A percentile compares a stretch with the other conserved stretches of the same genome.
Evolutionary conservation across 1,140 invertebrate species (phyloP).

Genomic region (Cyclargus thomasi): DNA sequence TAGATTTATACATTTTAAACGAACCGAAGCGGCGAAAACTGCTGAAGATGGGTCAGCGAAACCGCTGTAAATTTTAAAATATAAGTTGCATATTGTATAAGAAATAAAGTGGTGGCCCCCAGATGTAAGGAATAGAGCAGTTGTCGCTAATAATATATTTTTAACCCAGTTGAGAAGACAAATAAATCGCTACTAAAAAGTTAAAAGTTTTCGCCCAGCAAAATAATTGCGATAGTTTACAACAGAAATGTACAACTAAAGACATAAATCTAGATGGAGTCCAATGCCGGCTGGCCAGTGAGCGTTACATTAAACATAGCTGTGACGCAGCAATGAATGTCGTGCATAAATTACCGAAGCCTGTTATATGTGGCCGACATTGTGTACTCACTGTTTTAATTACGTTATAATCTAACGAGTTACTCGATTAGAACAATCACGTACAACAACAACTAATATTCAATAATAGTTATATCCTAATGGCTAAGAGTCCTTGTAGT

Average conservation of each 20-base stretch:
- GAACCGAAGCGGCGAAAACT: not conserved
- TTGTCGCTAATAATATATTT: not conserved
- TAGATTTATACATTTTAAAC: slow-evolving; percentile 21
- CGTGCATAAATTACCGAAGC: slow-evolving; percentile 47
- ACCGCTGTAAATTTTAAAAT: slow-evolving; percentile 9
- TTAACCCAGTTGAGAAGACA: not conserved
- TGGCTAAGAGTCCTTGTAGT: too few species aligned
- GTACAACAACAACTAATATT: not conserved
- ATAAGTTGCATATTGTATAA: not conserved
- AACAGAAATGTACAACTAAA: slow-evolving; percentile 34
- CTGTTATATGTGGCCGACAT: slow-evolving; percentile 37
- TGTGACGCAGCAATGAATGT: slow-evolving; percentile 58
- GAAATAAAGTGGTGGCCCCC: not conserved
- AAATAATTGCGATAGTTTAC: slow-evolving; percentile 26
- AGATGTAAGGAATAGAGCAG: not conserved
- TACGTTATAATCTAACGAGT: not conserved
- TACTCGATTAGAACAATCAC: not conserved
- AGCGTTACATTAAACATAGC: slow-evolving; percentile 42
- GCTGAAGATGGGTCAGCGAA: not conserved
- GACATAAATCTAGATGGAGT: slow-evolving; percentile 42
- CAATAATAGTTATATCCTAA: too few species aligned
- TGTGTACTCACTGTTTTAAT: slow-evolving; percentile 11
- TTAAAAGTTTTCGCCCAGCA: not conserved
- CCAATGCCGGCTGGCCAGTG: slow-evolving; percentile 35
- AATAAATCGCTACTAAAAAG: not conserved